Evolutionary conservation across 2,797 vertebrate genomes (phyloP).

Genomic region (Peromyscus aztecus): DNA sequence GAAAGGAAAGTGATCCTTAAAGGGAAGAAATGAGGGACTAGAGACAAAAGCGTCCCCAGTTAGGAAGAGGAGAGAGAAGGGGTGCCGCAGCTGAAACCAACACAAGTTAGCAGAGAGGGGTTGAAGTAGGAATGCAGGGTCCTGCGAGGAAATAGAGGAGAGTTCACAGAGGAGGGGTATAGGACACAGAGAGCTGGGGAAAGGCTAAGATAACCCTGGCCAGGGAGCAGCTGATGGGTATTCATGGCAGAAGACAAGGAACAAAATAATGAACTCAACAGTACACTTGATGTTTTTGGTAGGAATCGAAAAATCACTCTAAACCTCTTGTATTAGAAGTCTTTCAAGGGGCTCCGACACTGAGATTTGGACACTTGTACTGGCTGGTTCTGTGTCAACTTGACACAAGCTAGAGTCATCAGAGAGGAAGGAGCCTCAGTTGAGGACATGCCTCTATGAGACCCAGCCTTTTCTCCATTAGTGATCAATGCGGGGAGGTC

Average conservation of each 20-base stretch:
- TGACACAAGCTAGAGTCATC: background rate
- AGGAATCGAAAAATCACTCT: background rate
- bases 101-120: background rate
- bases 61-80: background rate
- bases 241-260: background rate
- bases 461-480: background rate
- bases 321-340: background rate
- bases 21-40: background rate
- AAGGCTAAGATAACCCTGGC: background rate
- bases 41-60: background rate
- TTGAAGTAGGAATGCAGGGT: rapidly evolving
- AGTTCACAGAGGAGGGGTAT: background rate
- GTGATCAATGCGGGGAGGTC: background rate
- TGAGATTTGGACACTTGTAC: background rate
- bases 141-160: background rate
- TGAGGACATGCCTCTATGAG: background rate
- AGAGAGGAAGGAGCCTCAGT: background rate
- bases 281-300: background rate
- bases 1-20: background rate
- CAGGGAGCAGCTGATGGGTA: background rate
- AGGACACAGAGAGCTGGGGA: background rate
- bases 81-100: rapidly evolving
- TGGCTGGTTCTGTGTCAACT: background rate
- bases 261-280: background rate
- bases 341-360: background rate